Evolutionary conservation across 2,113 vertebrate species (phyloP).

Genomic region (Macquaria australasica): DNA sequence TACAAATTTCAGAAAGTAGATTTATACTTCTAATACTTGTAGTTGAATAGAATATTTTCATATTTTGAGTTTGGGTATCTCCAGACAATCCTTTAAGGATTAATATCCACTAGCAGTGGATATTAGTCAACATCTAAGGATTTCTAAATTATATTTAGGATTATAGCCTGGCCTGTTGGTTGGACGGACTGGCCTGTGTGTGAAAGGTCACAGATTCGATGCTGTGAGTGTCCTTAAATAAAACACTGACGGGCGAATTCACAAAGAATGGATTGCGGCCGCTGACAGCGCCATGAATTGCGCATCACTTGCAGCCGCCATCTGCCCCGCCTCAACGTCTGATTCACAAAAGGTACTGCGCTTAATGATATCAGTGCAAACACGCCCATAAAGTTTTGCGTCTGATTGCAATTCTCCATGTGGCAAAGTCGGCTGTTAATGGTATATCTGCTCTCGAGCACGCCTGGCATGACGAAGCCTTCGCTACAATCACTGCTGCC

Average conservation of each 20-base stretch:
- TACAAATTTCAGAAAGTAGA: background rate
- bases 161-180: background rate
- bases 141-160: background rate
- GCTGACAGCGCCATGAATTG: too few species aligned
- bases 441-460: too few species aligned
- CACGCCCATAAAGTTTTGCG: too few species aligned
- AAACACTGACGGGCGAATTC: background rate
- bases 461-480: too few species aligned
- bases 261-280: too few species aligned
- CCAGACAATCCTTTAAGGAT: background rate
- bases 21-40: background rate
- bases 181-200: background rate
- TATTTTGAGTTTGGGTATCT: background rate
- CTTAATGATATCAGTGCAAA: too few species aligned
- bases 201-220: slow-evolving; percentile 1
- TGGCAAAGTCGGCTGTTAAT: too few species aligned
- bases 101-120: background rate
- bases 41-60: background rate
- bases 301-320: too few species aligned
- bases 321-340: too few species aligned
- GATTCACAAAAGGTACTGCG: too few species aligned
- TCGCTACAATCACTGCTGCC: too few species aligned
- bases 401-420: too few species aligned
- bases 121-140: background rate
- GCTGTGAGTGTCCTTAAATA: background rate